A percentile compares a stretch with the other conserved stretches of the same genome.
These are phyloP conservation scores for Spinus pinus DNA, from an alignment of 2,797 vertebrate genomes.

Conservation along the genomic window DNA sequence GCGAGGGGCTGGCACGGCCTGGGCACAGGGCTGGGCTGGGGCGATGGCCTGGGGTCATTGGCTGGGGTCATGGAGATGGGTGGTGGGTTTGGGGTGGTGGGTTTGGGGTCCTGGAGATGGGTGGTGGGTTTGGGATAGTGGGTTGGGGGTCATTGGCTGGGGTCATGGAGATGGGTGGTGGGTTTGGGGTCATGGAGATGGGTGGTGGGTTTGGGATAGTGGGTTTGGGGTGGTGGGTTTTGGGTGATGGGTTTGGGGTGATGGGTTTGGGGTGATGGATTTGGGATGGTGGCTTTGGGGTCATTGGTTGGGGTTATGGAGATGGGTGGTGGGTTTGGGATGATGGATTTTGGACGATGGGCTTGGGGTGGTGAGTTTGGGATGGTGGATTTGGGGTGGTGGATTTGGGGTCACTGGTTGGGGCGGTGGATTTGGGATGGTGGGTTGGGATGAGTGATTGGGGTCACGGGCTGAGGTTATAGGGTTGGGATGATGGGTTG, in stretches of 20 bases:
- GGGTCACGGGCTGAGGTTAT: fast-evolving
- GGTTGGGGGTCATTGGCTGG: too few species aligned
- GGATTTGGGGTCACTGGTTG: too few species aligned
- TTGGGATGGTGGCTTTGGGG: too few species aligned
- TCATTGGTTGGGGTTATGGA: too few species aligned
- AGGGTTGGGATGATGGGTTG: fast-evolving
- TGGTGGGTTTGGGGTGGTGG: not conserved
- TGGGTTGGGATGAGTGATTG: not conserved
- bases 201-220: not conserved
- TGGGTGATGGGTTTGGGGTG: fast-evolving
- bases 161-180: not conserved
- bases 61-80: not conserved
- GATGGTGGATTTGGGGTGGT: fast-evolving
- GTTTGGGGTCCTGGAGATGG: not conserved
- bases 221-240: too few species aligned
- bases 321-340: too few species aligned
- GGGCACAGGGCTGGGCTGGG: not conserved
- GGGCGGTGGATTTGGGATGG: too few species aligned
- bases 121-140: too few species aligned
- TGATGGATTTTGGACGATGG: too few species aligned
- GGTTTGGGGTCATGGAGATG: too few species aligned
- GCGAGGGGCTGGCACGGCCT: fast-evolving
- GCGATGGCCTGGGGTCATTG: fast-evolving
- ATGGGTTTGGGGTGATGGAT: too few species aligned
- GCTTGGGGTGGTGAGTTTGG: too few species aligned